Conservation (phyloP, 2,797 vertebrate genomes). For the Anomalospiza imberbis region DNA sequence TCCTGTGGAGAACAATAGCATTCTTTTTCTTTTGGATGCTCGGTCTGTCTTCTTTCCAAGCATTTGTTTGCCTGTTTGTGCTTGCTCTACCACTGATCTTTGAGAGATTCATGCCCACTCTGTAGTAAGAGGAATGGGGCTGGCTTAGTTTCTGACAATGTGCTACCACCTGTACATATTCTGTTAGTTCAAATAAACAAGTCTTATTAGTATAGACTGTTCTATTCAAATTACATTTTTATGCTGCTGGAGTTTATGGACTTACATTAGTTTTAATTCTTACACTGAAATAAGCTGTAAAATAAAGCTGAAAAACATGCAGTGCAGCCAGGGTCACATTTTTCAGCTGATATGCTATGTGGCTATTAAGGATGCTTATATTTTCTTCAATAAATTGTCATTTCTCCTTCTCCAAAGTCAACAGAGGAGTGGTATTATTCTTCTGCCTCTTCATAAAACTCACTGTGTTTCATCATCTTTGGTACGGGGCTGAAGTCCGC, state of each 20-base stretch:
- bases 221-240: neutral
- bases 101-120: neutral
- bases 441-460: neutral
- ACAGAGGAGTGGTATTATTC: neutral
- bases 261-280: neutral
- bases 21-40: slow-evolving; percentile 3
- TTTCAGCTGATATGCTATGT: neutral
- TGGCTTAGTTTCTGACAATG: neutral
- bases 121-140: neutral
- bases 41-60: slow-evolving; percentile 1
- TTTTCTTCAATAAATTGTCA: neutral
- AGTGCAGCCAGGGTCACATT: slow-evolving; percentile 2
- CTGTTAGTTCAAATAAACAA: neutral
- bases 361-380: neutral
- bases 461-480: neutral
- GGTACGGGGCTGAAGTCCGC: neutral
- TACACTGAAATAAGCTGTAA: neutral
- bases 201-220: neutral
- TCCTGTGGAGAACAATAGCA: neutral
- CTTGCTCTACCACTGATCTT: neutral
- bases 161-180: neutral
- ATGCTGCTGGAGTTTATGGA: neutral
- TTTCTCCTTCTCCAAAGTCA: neutral
- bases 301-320: neutral
- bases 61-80: neutral